Conservation (phyloP, 2,113 vertebrate species). For the Uria aalge region DNA sequence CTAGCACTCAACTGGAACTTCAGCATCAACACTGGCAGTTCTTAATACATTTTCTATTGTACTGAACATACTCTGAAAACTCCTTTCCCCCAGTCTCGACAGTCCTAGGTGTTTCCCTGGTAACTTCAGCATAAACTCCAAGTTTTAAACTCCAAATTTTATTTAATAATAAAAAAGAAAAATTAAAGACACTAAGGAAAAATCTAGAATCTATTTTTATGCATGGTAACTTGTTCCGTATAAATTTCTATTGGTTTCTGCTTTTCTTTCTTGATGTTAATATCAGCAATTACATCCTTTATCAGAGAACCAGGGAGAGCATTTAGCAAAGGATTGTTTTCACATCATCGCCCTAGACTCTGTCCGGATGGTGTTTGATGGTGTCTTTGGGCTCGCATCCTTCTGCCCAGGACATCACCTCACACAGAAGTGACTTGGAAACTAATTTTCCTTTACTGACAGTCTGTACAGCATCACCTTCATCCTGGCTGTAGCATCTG, state of each 20-base stretch:
- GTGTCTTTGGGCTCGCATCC: background rate
- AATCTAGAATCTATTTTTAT: background rate
- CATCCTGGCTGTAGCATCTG: background rate
- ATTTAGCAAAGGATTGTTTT: background rate
- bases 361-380: background rate
- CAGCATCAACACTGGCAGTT: background rate
- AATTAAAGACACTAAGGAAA: background rate
- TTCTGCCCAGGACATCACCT: background rate
- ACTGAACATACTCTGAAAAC: background rate
- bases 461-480: background rate
- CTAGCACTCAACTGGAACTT: background rate
- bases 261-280: background rate
- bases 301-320: background rate
- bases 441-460: background rate
- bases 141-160: background rate
- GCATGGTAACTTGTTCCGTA: background rate
- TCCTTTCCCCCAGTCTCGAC: background rate
- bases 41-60: background rate
- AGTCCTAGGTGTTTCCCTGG: background rate
- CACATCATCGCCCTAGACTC: fast-evolving
- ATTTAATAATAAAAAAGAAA: background rate
- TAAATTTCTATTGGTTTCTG: background rate
- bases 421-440: background rate
- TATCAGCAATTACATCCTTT: background rate
- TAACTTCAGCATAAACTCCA: background rate